phyloP scores from a whole-genome alignment of 2,888 invertebrate species.

The Bibio marci region DNA sequence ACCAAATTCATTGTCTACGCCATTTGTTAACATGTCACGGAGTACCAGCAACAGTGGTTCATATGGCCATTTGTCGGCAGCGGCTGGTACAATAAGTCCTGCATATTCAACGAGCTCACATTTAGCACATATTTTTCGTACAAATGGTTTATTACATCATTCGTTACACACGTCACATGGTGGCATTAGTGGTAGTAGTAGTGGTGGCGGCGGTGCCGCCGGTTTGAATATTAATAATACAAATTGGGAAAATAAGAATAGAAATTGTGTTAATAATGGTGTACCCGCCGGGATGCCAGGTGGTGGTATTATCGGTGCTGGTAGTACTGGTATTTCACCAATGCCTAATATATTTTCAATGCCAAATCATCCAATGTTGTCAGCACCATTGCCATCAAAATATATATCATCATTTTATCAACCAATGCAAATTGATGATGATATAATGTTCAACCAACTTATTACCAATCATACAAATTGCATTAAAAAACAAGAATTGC shows the following conservation, averaged over 20 bases:
- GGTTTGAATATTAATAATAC: no score
- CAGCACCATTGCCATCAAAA: constrained; percentile 2
- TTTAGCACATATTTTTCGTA: constrained; percentile 58
- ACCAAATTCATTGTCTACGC: constrained; percentile 73
- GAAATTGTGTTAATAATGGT: no score
- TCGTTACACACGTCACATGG: constrained; percentile 1
- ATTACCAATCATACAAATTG: no score
- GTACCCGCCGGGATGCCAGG: no score
- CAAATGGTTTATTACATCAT: constrained; percentile 30
- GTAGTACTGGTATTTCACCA: constrained; percentile 14
- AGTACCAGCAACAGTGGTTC: constrained; percentile 88
- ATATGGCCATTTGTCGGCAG: constrained; percentile 87
- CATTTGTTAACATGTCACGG: constrained; percentile 50
- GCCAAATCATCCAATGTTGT: constrained; percentile 18
- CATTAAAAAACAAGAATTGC: constrained; percentile 1
- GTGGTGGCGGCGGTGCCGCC: no score
- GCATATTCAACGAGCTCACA: constrained; percentile 34
- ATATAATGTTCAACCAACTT: no score
- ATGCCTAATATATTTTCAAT: constrained; percentile 22
- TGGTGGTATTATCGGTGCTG: no score
- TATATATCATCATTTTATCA: not conserved
- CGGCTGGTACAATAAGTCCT: constrained; percentile 74
- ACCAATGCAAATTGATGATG: not conserved
- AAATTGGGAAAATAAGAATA: no score
- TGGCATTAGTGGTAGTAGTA: constrained; percentile 8